Percentiles rank a stretch among this genome's conserved stretches.
Conservation (phyloP, 2,113 vertebrate species). For the Saccopteryx leptura region DNA sequence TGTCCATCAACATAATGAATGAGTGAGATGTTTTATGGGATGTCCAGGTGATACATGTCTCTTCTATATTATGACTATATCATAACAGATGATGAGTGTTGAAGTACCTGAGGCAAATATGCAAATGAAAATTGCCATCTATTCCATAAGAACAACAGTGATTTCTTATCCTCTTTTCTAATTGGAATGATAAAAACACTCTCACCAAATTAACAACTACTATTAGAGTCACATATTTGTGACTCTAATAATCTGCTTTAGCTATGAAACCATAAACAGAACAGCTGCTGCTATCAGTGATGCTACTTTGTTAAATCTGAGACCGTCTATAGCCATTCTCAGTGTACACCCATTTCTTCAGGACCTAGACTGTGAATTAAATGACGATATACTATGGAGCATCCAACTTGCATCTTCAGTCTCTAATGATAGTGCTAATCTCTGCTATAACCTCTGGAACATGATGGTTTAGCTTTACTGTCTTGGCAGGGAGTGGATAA, state of each 20-base stretch:
- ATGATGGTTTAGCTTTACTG: neutral
- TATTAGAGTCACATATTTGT: neutral
- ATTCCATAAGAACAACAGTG: neutral
- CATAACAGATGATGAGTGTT: neutral
- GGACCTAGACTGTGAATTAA: neutral
- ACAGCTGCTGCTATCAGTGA: neutral
- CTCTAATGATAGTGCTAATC: neutral
- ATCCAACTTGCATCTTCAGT: neutral
- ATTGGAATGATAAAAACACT: neutral
- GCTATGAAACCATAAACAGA: neutral
- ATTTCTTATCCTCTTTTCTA: neutral
- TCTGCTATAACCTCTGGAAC: neutral
- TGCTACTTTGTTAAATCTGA: slow-evolving; percentile 9
- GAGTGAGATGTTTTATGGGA: neutral
- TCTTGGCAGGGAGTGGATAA: neutral
- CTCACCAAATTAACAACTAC: neutral
- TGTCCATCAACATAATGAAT: neutral
- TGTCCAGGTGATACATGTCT: neutral
- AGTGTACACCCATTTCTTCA: neutral
- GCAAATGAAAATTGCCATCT: neutral
- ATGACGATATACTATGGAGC: neutral
- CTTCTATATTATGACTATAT: neutral
- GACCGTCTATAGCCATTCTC: neutral
- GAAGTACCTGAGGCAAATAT: neutral
- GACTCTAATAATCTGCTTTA: neutral